These are phyloP conservation scores for Lepus timidus DNA, from an alignment of 2,113 vertebrate genomes.

Conservation along the genomic window DNA sequence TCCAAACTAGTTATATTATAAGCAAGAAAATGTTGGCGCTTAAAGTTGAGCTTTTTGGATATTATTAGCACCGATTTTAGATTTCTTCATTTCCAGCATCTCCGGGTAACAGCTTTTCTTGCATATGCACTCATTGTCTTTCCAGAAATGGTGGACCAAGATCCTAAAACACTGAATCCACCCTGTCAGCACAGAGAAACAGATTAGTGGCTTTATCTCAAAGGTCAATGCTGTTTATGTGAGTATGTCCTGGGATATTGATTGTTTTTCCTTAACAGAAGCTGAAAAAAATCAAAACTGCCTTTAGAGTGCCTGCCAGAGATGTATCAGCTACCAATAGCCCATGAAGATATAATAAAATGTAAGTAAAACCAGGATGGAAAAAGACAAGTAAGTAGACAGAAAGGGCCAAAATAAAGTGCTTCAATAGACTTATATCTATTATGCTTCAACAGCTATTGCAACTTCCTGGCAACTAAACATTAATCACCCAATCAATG, in stretches of 20 bases:
- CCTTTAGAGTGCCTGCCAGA: not conserved
- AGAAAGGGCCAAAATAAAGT: not conserved
- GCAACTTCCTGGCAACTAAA: not conserved
- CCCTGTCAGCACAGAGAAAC: not conserved
- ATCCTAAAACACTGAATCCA: not conserved
- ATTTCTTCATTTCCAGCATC: not conserved
- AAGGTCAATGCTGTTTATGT: not conserved
- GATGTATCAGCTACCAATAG: not conserved
- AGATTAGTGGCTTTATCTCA: not conserved
- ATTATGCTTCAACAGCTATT: not conserved
- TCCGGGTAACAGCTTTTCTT: not conserved
- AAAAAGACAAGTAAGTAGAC: not conserved
- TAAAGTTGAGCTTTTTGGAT: not conserved
- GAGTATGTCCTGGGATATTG: not conserved
- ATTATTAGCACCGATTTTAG: not conserved
- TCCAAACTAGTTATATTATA: not conserved
- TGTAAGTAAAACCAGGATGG: not conserved
- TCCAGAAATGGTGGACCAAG: not conserved
- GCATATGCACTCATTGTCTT: not conserved
- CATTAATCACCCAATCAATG: not conserved
- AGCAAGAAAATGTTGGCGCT: not conserved
- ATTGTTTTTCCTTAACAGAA: constrained; percentile 24
- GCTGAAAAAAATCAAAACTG: not conserved
- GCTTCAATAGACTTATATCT: not conserved
- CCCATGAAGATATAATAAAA: not conserved